Conservation (phyloP, 2,888 invertebrate species). For the Pemphredon lugubris region DNA sequence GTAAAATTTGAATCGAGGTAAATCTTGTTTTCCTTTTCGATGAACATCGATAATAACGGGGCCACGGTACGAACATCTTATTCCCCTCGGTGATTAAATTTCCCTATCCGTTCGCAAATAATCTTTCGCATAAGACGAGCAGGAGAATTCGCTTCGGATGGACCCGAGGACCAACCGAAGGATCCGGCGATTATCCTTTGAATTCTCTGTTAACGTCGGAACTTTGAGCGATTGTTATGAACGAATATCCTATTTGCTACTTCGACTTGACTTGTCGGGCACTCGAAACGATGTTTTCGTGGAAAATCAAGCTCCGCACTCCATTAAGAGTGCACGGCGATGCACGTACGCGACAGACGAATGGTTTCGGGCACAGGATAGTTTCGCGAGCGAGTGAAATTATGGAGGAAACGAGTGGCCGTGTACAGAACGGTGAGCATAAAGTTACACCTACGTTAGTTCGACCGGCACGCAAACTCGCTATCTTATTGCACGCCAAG, state of each 20-base stretch:
- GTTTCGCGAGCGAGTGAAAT: slow-evolving; percentile 39
- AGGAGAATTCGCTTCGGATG: neutral
- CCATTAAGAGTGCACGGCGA: too few relatives aligned
- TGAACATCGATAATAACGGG: neutral
- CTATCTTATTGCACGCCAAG: slow-evolving; percentile 52
- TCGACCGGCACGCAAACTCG: slow-evolving; percentile 53
- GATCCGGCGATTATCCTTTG: too few relatives aligned
- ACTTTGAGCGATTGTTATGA: too few relatives aligned
- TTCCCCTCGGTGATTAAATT: neutral
- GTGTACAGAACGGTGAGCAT: slow-evolving; percentile 33
- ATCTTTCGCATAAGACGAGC: neutral
- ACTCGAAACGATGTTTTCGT: slow-evolving; percentile 44
- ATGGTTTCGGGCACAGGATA: neutral
- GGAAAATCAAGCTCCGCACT: too few relatives aligned
- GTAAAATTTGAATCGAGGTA: too few relatives aligned
- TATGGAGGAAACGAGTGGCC: slow-evolving; percentile 35
- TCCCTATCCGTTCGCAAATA: too few relatives aligned
- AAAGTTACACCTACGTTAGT: slow-evolving; percentile 52
- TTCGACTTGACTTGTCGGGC: neutral
- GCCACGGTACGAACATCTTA: neutral
- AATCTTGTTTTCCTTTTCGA: neutral
- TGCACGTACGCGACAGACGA: neutral
- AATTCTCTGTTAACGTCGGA: too few relatives aligned
- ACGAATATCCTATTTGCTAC: neutral
- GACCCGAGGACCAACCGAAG: too few relatives aligned